Base-by-base conservation (phyloP, 1,140 invertebrate species). In the Temnothorax nylanderi region DNA sequence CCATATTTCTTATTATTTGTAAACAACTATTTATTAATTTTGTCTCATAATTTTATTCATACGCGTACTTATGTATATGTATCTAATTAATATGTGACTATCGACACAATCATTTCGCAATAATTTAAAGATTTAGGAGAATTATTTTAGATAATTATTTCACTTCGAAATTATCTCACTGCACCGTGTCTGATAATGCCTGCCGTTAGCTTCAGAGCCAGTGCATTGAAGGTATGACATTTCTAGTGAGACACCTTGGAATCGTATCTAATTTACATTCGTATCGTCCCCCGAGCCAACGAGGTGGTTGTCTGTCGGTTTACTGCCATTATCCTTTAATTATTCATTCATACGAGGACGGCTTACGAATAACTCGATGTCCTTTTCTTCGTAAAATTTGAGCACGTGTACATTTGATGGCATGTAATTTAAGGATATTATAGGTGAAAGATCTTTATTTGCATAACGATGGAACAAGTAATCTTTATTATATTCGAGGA, bases 221-320 rank as follows among this genome's bases (percentile, higher is more conserved):
- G 49, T 72, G 16, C 21, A 32, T 18, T 71, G 37, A 72, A 54
- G 41, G 16, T 72, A 82, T 21, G 37, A 54, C 49, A 71, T 41
- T 71, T 82, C 51, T 47, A 72, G n/a, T 51, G 65, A 56, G 58
- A 44, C 34, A 54, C 18, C 76, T 67, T 26, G 41, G 32, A 11
- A 72, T 44, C 58, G 44, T 56, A 51, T 65, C 49, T 51, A 86
- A 76, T 89, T 89, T 86, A 72, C 82, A 81, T 86, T 87, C 51
- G 51, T 75, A 51, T 77, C 58, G 67, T 54, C 16, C 26, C 32
- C 5, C 32, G n/a, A 51, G 76, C 44, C 44, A 64, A 86, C 62
- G 51, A 32, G 44, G 21, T 77, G 64, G 11, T 49, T 58, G 51
- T 69, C 71, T 62, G 77, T 77, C 62, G 58, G 47, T 49, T 60